Evolutionary conservation across 1,140 invertebrate genomes (phyloP).

Genomic region (Tetranychus cinnabarinus): DNA sequence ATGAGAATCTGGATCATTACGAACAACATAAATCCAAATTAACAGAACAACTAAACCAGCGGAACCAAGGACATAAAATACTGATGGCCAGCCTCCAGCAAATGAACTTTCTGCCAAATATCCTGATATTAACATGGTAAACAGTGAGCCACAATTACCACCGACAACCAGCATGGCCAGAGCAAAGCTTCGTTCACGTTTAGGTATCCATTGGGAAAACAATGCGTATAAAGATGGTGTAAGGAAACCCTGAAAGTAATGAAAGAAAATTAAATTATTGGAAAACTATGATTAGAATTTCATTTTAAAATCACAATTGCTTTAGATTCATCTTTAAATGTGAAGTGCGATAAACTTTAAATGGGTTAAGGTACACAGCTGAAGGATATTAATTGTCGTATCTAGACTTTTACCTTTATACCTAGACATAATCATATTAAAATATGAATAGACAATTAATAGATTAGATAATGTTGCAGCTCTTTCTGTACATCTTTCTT

Average conservation of each 20-base stretch:
- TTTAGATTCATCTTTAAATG: too few relatives aligned
- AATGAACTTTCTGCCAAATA: conserved; percentile 22
- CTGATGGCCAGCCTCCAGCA: conserved; percentile 36
- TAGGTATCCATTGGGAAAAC: not conserved
- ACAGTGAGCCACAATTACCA: not conserved
- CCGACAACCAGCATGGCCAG: not conserved
- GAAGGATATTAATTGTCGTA: too few relatives aligned
- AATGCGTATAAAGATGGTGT: not conserved
- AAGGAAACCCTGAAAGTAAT: not conserved
- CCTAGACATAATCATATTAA: too few relatives aligned
- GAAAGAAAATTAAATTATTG: too few relatives aligned
- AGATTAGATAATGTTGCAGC: too few relatives aligned
- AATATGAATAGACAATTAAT: too few relatives aligned
- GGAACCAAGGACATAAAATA: conserved; percentile 40
- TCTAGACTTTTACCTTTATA: too few relatives aligned
- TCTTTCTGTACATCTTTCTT: too few relatives aligned
- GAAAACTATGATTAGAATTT: too few relatives aligned
- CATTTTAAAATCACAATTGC: too few relatives aligned
- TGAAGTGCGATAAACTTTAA: too few relatives aligned
- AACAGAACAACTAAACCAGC: conserved; percentile 15
- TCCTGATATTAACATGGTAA: not conserved
- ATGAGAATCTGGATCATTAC: conserved; percentile 26
- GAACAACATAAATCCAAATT: conserved; percentile 24
- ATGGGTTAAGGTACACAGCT: too few relatives aligned
- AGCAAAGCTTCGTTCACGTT: not conserved